These are phyloP conservation scores for Thunnus thynnus DNA, from an alignment of 2,113 vertebrate genomes.

Conservation along the genomic window DNA sequence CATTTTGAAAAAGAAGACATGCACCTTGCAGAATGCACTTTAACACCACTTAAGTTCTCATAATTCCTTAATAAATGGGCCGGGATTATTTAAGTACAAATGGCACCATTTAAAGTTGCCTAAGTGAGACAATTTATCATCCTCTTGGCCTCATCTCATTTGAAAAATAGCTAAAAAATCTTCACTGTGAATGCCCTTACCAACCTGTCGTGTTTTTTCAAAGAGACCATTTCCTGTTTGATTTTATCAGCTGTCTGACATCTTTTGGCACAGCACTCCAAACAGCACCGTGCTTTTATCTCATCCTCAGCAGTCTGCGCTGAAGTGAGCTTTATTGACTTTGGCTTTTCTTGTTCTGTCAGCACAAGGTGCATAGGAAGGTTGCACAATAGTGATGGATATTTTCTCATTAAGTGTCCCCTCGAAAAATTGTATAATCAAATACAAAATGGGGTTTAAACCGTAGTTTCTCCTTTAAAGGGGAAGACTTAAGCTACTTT, in stretches of 20 bases:
- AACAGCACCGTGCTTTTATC: constrained; percentile 59
- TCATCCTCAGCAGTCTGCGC: constrained; percentile 38
- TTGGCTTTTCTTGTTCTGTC: constrained; percentile 59
- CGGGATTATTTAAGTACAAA: too few species aligned
- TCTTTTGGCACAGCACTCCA: constrained; percentile 56
- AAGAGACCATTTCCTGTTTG: constrained; percentile 56
- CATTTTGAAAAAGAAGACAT: too few species aligned
- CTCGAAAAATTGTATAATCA: constrained; percentile 18
- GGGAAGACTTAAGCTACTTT: not conserved
- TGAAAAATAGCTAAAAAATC: constrained; percentile 24
- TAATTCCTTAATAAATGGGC: too few species aligned
- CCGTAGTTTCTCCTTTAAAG: constrained; percentile 8
- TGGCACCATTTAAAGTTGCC: too few species aligned
- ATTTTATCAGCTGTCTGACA: constrained; percentile 61
- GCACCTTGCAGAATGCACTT: too few species aligned
- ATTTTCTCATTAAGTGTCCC: constrained; percentile 34
- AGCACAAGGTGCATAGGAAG: constrained; percentile 39
- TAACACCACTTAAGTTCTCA: too few species aligned
- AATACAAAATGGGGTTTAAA: constrained; percentile 17
- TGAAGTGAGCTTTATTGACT: constrained; percentile 66
- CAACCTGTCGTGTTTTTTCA: constrained; percentile 38
- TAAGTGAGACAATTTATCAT: constrained; percentile 29
- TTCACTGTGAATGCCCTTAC: constrained; percentile 17
- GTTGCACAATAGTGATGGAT: constrained; percentile 23
- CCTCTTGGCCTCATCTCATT: constrained; percentile 6